phyloP scores from a whole-genome alignment of 2,888 invertebrate genomes.

The Tortrix viridana region DNA sequence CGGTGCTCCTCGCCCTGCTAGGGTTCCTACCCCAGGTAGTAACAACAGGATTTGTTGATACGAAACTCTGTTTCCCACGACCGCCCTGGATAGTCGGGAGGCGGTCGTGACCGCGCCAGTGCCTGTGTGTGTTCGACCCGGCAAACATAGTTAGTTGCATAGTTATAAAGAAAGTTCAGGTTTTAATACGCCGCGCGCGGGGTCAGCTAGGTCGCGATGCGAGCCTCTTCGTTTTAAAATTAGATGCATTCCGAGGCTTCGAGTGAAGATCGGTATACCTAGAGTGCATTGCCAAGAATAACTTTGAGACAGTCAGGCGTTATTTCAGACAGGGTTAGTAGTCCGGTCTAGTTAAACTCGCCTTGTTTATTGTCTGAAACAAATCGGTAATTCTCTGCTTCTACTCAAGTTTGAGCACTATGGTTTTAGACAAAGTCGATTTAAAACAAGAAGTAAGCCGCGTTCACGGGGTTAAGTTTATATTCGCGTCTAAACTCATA shows the following conservation, averaged over 20 bases:
- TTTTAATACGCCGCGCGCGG: slow-evolving; percentile 80
- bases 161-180: slow-evolving; percentile 84
- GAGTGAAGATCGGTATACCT: slow-evolving; percentile 50
- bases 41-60: slow-evolving; percentile 45
- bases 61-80: slow-evolving; percentile 69
- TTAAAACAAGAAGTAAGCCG: neutral
- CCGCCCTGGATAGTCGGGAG: slow-evolving; percentile 78
- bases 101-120: slow-evolving; percentile 78
- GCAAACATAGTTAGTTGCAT: slow-evolving; percentile 74
- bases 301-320: slow-evolving; percentile 64
- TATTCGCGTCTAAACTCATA: slow-evolving; percentile 6
- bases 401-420: neutral
- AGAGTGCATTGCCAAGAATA: slow-evolving; percentile 68
- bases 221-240: slow-evolving; percentile 83
- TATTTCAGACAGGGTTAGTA: slow-evolving; percentile 81
- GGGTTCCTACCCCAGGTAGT: slow-evolving; percentile 84
- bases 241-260: slow-evolving; percentile 82
- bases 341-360: slow-evolving; percentile 60
- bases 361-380: slow-evolving; percentile 55
- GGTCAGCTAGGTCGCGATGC: slow-evolving; percentile 82
- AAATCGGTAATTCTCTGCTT: slow-evolving; percentile 43
- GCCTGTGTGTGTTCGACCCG: slow-evolving; percentile 76
- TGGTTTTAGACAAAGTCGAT: neutral
- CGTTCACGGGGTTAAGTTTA: neutral
- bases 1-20: slow-evolving; percentile 83